Conservation (phyloP, 1,140 invertebrate species). For the Drosophila bipectinata region DNA sequence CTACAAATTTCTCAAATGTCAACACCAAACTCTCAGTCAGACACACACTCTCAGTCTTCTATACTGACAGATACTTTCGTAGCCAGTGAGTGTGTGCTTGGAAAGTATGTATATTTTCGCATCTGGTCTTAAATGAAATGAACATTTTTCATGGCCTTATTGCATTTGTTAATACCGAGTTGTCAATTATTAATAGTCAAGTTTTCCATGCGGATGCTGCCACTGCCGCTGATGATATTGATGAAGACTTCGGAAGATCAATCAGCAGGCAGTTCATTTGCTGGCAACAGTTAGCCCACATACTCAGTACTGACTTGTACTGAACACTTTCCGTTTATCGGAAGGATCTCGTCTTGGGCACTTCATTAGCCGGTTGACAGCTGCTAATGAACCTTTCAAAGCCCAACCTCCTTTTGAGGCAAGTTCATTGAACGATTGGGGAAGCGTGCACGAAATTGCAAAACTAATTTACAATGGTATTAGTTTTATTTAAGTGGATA, state of each 20-base stretch:
- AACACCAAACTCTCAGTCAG: constrained; percentile 66
- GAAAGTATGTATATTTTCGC: constrained; percentile 50
- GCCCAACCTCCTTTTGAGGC: constrained; percentile 21
- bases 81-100: constrained; percentile 8
- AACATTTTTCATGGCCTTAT: constrained; percentile 67
- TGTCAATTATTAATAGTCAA: constrained; percentile 75
- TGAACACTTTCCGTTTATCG: constrained; percentile 29
- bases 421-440: constrained; percentile 69
- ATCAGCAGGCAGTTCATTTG: constrained; percentile 57
- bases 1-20: constrained; percentile 83
- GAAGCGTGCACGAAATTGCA: constrained; percentile 68
- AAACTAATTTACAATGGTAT: constrained; percentile 74
- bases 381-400: constrained; percentile 61
- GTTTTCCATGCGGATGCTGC: constrained; percentile 37
- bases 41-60: constrained; percentile 25
- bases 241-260: constrained; percentile 62
- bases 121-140: constrained; percentile 62
- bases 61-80: constrained; percentile 60
- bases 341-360: constrained; percentile 49
- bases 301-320: not conserved
- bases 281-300: constrained; percentile 68
- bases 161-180: constrained; percentile 70
- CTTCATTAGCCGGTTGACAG: constrained; percentile 67
- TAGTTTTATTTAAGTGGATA: constrained; percentile 64
- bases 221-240: constrained; percentile 42